phyloP scores from a whole-genome alignment of 2,113 vertebrate species.

The Sorex araneus region DNA sequence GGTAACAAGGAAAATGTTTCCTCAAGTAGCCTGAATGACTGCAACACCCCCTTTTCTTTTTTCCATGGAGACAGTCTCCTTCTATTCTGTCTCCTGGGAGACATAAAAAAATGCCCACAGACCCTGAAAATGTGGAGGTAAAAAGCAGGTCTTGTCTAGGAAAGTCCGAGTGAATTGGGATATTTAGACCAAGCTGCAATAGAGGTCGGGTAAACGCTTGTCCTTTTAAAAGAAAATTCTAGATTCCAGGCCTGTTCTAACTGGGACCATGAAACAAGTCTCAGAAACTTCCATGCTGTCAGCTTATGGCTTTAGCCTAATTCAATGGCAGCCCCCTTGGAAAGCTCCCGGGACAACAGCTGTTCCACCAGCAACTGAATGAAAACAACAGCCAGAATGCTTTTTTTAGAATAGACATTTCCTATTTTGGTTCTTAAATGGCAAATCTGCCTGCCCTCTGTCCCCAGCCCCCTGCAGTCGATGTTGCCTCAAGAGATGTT shows the following conservation, averaged over 20 bases:
- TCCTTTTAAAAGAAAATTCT: slow-evolving; percentile 37
- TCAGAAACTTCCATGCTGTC: neutral
- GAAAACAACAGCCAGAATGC: slow-evolving; percentile 61
- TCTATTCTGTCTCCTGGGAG: neutral
- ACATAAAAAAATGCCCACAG: neutral
- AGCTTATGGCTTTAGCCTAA: slow-evolving; percentile 48
- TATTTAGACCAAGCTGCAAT: neutral
- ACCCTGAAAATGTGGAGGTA: neutral
- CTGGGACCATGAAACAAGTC: neutral
- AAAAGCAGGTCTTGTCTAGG: neutral
- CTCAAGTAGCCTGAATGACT: slow-evolving; percentile 33
- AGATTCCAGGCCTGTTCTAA: neutral
- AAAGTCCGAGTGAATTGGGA: neutral
- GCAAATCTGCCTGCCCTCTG: slow-evolving; percentile 31
- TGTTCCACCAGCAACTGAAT: slow-evolving; percentile 47
- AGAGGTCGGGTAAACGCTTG: neutral
- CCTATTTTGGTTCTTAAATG: slow-evolving; percentile 49
- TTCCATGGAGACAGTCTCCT: neutral
- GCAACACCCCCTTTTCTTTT: neutral
- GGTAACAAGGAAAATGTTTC: slow-evolving; percentile 11
- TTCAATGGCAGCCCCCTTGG: slow-evolving; percentile 41
- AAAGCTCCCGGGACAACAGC: slow-evolving; percentile 50
- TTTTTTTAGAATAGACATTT: slow-evolving; percentile 68
- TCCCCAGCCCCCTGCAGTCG: neutral
- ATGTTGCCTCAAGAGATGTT: neutral